A percentile compares a stretch with the other conserved stretches of the same genome.
Conservation (phyloP, 1,140 invertebrate species). For the Teleopsis dalmanni region DNA sequence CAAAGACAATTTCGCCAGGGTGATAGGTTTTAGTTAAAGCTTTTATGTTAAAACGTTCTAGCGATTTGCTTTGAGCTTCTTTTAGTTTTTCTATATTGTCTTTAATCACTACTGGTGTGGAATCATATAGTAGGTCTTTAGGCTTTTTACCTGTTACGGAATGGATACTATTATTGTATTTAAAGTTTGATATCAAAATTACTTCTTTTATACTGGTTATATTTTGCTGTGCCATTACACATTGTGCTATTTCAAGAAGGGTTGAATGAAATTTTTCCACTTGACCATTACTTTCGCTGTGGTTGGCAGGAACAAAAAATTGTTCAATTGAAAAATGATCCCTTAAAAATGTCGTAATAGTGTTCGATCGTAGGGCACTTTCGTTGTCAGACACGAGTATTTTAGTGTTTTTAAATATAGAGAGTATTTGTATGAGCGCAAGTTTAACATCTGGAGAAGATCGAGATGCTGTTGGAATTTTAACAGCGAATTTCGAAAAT, state of each 20-base stretch:
- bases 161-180: constrained; percentile 7
- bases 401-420: not conserved
- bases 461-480: not conserved
- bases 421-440: not conserved
- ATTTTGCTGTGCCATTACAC: not conserved
- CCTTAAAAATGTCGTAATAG: not conserved
- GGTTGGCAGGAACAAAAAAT: not conserved
- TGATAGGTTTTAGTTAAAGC: not conserved
- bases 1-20: constrained; percentile 1
- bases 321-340: not conserved
- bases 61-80: not conserved
- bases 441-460: not conserved
- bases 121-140: not conserved
- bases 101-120: not conserved
- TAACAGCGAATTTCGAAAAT: not conserved
- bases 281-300: constrained; percentile 1
- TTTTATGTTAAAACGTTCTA: not conserved
- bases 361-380: not conserved
- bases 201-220: not conserved
- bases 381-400: not conserved
- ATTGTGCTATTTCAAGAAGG: not conserved
- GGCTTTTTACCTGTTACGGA: constrained; percentile 2
- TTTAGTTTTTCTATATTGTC: not conserved
- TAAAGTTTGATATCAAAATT: not conserved
- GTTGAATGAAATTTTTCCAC: not conserved